Conservation (phyloP, 2,797 vertebrate species). For the Neomorphus geoffroyi region DNA sequence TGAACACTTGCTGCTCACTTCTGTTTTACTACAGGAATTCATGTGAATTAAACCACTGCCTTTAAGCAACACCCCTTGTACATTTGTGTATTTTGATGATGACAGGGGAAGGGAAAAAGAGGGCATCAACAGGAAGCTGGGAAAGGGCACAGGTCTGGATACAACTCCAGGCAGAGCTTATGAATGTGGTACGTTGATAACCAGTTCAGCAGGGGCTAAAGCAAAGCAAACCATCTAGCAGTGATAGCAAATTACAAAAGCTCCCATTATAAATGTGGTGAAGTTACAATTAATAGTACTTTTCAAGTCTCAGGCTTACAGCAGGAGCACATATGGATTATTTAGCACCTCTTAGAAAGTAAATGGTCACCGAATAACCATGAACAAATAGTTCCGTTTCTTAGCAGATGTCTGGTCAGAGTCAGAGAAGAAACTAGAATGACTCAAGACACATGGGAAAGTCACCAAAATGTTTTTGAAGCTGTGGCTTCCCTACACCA, state of each 20-base stretch:
- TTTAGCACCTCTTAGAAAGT: neutral
- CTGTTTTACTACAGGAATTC: neutral
- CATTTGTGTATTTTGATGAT: neutral
- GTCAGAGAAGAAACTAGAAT: neutral
- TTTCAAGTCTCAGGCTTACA: neutral
- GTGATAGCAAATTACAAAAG: neutral
- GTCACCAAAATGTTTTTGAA: neutral
- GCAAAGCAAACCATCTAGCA: neutral
- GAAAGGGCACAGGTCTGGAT: neutral
- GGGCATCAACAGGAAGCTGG: neutral
- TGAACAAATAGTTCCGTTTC: neutral
- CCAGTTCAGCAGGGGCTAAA: neutral
- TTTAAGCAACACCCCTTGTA: neutral
- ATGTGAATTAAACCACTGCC: neutral
- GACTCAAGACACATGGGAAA: neutral
- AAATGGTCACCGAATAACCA: neutral
- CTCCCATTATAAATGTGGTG: neutral
- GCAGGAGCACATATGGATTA: neutral
- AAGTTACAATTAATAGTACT: rapidly evolving
- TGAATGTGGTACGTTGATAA: neutral
- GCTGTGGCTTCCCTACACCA: neutral
- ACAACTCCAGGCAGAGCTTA: neutral
- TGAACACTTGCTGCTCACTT: neutral
- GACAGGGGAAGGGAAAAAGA: neutral
- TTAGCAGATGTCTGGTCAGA: neutral